Conservation (phyloP, 1,140 invertebrate genomes). For the Tenebrio molitor region DNA sequence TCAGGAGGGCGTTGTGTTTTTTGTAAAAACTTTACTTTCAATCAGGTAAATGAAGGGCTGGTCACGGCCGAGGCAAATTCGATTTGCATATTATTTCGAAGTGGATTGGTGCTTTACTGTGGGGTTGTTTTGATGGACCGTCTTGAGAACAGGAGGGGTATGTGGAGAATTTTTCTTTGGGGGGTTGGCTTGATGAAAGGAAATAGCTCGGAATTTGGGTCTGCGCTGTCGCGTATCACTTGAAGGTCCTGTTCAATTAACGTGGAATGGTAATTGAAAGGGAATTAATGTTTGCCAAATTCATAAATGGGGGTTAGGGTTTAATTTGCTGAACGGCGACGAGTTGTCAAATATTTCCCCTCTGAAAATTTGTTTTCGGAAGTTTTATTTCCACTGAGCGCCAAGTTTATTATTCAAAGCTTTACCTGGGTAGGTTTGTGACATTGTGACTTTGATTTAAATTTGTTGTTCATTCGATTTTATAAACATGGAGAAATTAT, state of each 20-base stretch:
- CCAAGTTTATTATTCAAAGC: too few species aligned
- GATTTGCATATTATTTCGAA: not conserved
- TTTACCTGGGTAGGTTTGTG: too few species aligned
- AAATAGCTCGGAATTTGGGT: too few species aligned
- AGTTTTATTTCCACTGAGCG: too few species aligned
- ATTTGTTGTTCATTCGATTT: too few species aligned
- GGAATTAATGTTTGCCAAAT: not conserved
- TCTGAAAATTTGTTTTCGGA: too few species aligned
- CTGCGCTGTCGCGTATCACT: not conserved
- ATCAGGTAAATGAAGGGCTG: not conserved
- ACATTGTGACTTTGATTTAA: too few species aligned
- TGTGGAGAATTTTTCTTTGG: not conserved
- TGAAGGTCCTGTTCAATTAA: not conserved
- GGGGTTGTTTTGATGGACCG: not conserved
- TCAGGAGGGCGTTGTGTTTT: not conserved
- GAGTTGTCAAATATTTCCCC: too few species aligned
- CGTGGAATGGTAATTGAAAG: not conserved
- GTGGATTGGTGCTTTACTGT: not conserved
- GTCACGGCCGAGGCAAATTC: not conserved
- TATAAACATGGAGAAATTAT: too few species aligned
- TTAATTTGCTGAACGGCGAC: not conserved
- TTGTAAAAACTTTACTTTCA: not conserved
- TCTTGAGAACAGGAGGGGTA: not conserved
- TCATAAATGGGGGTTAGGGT: not conserved
- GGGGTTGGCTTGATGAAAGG: too few species aligned